Evolutionary conservation across 2,797 vertebrate species (phyloP).

Genomic region (Melanotaenia maccullochi): DNA sequence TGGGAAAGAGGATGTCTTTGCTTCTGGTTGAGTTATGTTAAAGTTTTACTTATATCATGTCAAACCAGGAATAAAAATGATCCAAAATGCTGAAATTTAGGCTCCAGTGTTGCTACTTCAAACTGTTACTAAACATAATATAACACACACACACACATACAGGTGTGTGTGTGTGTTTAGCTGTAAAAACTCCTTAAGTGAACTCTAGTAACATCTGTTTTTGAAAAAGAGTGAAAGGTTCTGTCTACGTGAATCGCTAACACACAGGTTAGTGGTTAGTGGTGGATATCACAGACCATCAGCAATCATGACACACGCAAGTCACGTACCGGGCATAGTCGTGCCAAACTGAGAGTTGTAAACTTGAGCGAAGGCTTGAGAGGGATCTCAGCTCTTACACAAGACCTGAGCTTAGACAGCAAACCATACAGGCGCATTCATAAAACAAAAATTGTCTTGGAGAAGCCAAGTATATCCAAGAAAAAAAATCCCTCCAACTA

Average conservation of each 20-base stretch:
- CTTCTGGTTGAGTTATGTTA: slow-evolving; percentile 8
- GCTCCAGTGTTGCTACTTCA: not conserved
- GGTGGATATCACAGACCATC: slow-evolving; percentile 57
- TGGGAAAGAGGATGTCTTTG: not conserved
- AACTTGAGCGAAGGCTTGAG: slow-evolving; percentile 41
- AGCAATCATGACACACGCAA: slow-evolving; percentile 59
- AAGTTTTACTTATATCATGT: slow-evolving; percentile 19
- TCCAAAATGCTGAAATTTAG: not conserved
- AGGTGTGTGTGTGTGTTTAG: not conserved
- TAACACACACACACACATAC: not conserved
- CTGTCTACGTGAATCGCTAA: slow-evolving; percentile 23
- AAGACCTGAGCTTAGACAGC: slow-evolving; percentile 55
- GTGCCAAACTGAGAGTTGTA: slow-evolving; percentile 57
- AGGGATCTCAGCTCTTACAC: slow-evolving; percentile 39
- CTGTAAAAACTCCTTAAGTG: slow-evolving; percentile 16
- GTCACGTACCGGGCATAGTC: slow-evolving; percentile 46
- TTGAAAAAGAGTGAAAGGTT: slow-evolving; percentile 9
- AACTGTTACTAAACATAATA: slow-evolving; percentile 1
- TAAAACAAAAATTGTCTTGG: slow-evolving; percentile 56
- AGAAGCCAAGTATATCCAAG: slow-evolving; percentile 69
- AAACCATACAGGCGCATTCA: slow-evolving; percentile 70
- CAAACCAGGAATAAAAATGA: not conserved
- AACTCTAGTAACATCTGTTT: not conserved
- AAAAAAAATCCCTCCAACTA: slow-evolving; percentile 75
- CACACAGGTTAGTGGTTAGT: slow-evolving; percentile 45